phyloP scores from a whole-genome alignment of 2,113 vertebrate species.

The Anoura caudifer region DNA sequence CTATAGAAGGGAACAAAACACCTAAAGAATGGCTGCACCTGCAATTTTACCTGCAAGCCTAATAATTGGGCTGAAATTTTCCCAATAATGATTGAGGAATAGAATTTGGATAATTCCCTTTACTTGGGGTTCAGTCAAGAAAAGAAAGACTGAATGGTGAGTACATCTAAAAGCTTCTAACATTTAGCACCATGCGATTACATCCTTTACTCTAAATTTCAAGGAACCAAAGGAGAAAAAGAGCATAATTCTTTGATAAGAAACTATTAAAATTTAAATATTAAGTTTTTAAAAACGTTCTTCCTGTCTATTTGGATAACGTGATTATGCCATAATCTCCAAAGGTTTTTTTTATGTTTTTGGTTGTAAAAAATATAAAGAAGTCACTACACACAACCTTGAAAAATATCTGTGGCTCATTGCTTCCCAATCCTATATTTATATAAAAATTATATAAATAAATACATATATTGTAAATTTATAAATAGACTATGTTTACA shows the following conservation, averaged over 20 bases:
- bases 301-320: neutral
- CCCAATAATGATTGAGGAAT: neutral
- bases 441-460: neutral
- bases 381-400: neutral
- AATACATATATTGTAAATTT: neutral
- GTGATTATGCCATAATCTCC: neutral
- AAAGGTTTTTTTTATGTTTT: neutral
- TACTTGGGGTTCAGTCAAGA: constrained; percentile 25
- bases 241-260: neutral
- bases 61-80: neutral
- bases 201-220: neutral
- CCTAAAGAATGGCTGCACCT: constrained; percentile 27
- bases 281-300: neutral
- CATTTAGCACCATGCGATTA: neutral
- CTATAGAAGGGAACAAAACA: constrained; percentile 15
- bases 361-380: neutral
- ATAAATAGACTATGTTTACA: neutral
- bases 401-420: neutral
- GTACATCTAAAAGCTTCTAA: neutral
- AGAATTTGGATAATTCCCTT: constrained; percentile 42
- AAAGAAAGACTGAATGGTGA: neutral
- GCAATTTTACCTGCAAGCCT: neutral
- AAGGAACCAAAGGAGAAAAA: neutral
- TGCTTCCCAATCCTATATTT: neutral
- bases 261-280: neutral